A percentile compares a stretch with the other conserved stretches of the same genome.
phyloP scores from a whole-genome alignment of 1,140 invertebrate species.

The Ostrea denselamellosa region DNA sequence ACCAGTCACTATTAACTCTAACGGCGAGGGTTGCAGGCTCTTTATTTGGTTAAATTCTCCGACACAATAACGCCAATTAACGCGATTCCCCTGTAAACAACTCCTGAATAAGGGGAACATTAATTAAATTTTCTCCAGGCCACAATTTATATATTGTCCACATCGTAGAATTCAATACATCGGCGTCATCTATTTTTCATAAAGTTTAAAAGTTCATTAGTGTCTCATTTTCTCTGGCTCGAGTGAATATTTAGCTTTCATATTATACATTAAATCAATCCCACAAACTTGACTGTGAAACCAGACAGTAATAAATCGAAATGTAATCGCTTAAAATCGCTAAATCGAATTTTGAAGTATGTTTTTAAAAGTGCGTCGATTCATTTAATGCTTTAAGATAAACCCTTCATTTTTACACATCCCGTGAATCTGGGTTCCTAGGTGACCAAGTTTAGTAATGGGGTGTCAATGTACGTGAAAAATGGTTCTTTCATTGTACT shows the following conservation, averaged over 20 bases:
- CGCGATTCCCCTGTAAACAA: neutral
- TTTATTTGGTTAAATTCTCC: conserved; percentile 12
- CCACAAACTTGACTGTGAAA: neutral
- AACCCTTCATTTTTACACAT: neutral
- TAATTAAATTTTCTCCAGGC: conserved; percentile 3
- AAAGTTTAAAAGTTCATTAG: conserved; percentile 40
- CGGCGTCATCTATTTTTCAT: conserved; percentile 37
- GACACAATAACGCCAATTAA: conserved; percentile 29
- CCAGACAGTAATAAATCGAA: neutral
- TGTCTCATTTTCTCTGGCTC: neutral
- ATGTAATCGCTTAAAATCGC: conserved; percentile 33
- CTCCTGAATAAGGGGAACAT: neutral
- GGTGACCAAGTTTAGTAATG: neutral
- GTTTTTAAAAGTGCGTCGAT: neutral
- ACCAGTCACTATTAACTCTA: neutral
- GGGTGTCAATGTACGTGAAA: neutral
- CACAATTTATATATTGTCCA: conserved; percentile 1
- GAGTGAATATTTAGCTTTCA: conserved; percentile 35
- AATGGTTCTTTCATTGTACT: neutral
- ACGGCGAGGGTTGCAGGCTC: neutral
- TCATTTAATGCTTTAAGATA: neutral
- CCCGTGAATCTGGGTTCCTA: neutral
- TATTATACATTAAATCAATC: conserved; percentile 18
- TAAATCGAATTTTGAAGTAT: conserved; percentile 31
- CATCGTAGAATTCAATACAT: neutral